These are phyloP conservation scores for Eurytoma californica DNA, from an alignment of 2,888 invertebrate genomes.

Conservation along the genomic window DNA sequence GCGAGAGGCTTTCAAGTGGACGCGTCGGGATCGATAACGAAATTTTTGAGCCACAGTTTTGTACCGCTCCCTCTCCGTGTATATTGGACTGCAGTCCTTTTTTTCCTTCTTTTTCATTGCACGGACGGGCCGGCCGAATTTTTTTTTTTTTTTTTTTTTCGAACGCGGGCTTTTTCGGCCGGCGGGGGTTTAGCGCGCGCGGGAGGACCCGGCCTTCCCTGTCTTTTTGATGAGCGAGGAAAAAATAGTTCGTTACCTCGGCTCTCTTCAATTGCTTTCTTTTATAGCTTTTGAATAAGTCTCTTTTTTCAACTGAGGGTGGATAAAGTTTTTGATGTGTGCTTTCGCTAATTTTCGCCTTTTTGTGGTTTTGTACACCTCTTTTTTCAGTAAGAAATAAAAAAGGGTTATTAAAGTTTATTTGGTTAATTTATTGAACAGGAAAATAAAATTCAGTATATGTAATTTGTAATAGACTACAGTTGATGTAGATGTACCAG, in stretches of 20 bases:
- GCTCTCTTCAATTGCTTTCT: not conserved
- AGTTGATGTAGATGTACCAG: no score
- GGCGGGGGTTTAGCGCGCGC: not conserved
- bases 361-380: no score
- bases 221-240: not conserved
- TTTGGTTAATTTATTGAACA: no score
- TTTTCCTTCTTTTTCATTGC: not conserved
- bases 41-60: conserved; percentile 22
- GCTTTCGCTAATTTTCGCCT: no score
- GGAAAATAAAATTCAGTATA: no score
- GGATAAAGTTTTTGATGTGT: not conserved
- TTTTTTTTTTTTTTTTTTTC: not conserved
- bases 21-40: conserved; percentile 42
- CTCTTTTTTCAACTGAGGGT: not conserved
- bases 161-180: not conserved
- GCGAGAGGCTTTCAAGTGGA: conserved; percentile 29
- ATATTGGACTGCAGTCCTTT: not conserved
- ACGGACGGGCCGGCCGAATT: not conserved
- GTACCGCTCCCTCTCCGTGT: not conserved
- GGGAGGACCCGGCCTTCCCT: not conserved
- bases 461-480: no score
- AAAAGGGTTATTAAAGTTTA: no score
- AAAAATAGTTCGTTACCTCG: conserved; percentile 15
- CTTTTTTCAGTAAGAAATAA: no score
- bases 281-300: no score